A percentile compares a stretch with the other conserved stretches of the same genome.
Conservation (phyloP, 2,797 vertebrate genomes). For the Macrochelys suwanniensis region DNA sequence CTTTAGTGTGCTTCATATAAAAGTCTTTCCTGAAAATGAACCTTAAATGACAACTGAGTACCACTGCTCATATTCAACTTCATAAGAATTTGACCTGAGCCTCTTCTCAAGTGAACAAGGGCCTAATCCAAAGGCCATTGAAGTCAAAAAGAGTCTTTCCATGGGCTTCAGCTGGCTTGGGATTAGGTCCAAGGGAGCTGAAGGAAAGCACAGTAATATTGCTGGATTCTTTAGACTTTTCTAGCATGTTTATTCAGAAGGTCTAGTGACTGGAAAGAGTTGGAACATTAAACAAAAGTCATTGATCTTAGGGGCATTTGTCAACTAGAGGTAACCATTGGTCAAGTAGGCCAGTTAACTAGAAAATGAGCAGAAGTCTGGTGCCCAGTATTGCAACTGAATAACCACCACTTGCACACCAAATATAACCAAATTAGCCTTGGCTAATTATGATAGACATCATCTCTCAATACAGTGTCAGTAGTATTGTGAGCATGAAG, state of each 20-base stretch:
- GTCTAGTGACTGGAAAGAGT: constrained; percentile 14
- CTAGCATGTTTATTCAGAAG: constrained; percentile 28
- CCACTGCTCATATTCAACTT: not conserved
- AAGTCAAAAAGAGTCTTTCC: constrained; percentile 12
- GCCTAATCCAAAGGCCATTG: not conserved
- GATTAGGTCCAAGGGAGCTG: not conserved
- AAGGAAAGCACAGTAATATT: not conserved
- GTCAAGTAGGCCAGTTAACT: not conserved
- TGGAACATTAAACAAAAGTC: constrained; percentile 37
- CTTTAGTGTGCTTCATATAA: not conserved
- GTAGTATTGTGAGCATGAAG: not conserved
- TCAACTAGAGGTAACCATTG: not conserved
- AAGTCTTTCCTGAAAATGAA: not conserved
- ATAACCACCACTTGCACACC: constrained; percentile 10
- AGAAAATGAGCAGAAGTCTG: not conserved
- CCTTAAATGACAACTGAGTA: not conserved
- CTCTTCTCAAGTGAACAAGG: not conserved
- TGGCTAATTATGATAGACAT: not conserved
- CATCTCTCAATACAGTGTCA: not conserved
- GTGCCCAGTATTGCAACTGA: not conserved
- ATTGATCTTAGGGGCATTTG: not conserved
- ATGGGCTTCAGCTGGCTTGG: not conserved
- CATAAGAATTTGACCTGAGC: not conserved
- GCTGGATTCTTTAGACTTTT: not conserved
- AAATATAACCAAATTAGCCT: not conserved